Base-by-base conservation (phyloP, 2,888 invertebrate genomes). In the Cistogaster globosa region DNA sequence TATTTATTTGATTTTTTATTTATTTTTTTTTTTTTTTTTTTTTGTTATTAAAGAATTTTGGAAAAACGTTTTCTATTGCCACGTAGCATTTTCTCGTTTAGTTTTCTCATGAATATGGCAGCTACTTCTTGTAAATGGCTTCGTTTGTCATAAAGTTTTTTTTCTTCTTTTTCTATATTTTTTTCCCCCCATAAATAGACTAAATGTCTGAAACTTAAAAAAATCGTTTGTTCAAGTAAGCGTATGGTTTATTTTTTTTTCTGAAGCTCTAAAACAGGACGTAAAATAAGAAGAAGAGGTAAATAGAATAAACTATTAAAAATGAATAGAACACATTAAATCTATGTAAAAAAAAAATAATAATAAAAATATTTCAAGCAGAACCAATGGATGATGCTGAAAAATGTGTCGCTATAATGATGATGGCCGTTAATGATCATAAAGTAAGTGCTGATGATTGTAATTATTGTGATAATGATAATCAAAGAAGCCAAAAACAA, bases 361-460 rank as follows among this genome's bases (percentile, higher is more conserved):
- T n/a, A n/a, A 69, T 36, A 45, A 60, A 63, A 69, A 60, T 57
- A 77, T 74, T 77, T 69, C 80, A 84, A 63, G 84, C 77, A 81
- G 72, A 84, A 74, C 76, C 81, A 32, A 74, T 72, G 67, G 76
- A 77, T 81, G 84, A 81, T 81, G 81, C 77, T 81, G 72, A 58
- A 81, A 84, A 81, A 69, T 77, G 77, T 84, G 84, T 81, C 84
- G 81, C 69, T 78, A 36, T 81, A 69, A 80, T 75, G 20, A 68
- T 78, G 77, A 78, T 78, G 62, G 53, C 51, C 74, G 58, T 69
- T 69, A 81, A 79, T 76, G 65, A 62, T 67, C 55, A 55, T 36
- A 18, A 51, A 6, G 51, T 26, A 16, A n/a, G 55, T 53, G 26
- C 58, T 58, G 20, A 58, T 65, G 1, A 62, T 83, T 16, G 60